A percentile compares a stretch with the other conserved stretches of the same genome.
Conservation (phyloP, 2,113 vertebrate species). For the Petrocephalus microphthalmus region DNA sequence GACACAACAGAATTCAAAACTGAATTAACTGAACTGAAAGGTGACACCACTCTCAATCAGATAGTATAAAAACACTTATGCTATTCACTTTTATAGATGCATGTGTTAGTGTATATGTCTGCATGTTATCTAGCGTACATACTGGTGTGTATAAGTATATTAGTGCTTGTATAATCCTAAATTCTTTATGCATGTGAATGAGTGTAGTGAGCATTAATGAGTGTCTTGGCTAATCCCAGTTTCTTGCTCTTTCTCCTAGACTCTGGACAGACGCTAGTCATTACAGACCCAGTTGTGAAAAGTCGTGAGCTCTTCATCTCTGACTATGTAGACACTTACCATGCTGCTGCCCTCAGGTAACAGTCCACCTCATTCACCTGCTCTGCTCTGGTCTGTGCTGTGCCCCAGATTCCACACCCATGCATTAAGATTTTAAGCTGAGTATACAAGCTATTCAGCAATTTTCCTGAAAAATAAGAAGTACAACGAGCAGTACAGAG, state of each 20-base stretch:
- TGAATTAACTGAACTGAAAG: not conserved
- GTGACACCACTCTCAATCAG: not conserved
- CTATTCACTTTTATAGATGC: not conserved
- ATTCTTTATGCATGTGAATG: not conserved
- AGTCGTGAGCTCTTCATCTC: constrained; percentile 98
- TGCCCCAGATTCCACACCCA: not conserved
- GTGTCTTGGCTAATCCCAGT: not conserved
- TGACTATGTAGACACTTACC: constrained; percentile 95
- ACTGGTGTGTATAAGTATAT: not conserved
- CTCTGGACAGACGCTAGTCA: constrained; percentile 91
- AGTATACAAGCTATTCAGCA: not conserved
- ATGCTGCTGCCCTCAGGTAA: constrained; percentile 93
- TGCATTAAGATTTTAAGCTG: not conserved
- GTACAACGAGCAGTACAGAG: not conserved
- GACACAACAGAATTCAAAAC: not conserved
- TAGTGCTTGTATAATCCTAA: not conserved
- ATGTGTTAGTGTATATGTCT: not conserved
- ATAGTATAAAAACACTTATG: not conserved
- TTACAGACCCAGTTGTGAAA: constrained; percentile 95
- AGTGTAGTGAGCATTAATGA: not conserved
- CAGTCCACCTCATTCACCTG: not conserved
- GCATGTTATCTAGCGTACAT: not conserved
- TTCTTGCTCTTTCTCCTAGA: constrained; percentile 57
- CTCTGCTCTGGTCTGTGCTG: not conserved
- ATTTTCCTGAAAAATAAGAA: not conserved